Percentiles rank a stretch among this genome's conserved stretches.
These are phyloP conservation scores for Tribolium freemani DNA, from an alignment of 2,888 invertebrate species.

Conservation along the genomic window DNA sequence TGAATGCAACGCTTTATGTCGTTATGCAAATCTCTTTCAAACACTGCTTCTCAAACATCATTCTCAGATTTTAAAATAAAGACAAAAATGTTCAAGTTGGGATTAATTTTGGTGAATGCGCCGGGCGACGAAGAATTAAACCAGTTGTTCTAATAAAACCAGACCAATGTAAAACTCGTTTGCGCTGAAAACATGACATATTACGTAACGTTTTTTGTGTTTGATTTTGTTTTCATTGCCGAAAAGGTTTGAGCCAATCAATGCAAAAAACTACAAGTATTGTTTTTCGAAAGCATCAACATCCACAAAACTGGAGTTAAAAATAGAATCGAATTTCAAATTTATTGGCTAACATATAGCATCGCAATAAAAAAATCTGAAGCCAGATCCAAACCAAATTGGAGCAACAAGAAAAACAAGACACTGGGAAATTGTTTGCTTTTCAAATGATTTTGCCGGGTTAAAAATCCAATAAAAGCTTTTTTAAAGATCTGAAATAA, in stretches of 20 bases:
- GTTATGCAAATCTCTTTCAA: neutral
- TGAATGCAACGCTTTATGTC: neutral
- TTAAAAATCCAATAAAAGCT: neutral
- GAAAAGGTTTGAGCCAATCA: too few species aligned
- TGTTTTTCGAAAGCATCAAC: too few species aligned
- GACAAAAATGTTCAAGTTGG: neutral
- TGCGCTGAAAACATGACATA: too few species aligned
- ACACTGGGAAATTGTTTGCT: neutral
- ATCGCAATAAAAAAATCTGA: neutral
- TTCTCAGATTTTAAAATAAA: too few species aligned
- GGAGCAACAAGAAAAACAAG: neutral
- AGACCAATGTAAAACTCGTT: too few species aligned
- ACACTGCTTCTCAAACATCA: neutral
- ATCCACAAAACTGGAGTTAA: too few species aligned
- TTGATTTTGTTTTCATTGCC: too few species aligned
- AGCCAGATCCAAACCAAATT: neutral
- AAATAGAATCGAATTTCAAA: too few species aligned
- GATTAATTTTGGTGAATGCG: neutral
- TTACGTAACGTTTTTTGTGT: too few species aligned
- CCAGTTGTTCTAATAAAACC: neutral
- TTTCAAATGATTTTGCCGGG: neutral
- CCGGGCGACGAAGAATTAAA: neutral
- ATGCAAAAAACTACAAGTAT: too few species aligned
- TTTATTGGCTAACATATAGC: too few species aligned
- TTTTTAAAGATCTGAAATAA: neutral